These are phyloP conservation scores for Nephrotoma guestfalica DNA, from an alignment of 2,888 invertebrate species.

Conservation along the genomic window DNA sequence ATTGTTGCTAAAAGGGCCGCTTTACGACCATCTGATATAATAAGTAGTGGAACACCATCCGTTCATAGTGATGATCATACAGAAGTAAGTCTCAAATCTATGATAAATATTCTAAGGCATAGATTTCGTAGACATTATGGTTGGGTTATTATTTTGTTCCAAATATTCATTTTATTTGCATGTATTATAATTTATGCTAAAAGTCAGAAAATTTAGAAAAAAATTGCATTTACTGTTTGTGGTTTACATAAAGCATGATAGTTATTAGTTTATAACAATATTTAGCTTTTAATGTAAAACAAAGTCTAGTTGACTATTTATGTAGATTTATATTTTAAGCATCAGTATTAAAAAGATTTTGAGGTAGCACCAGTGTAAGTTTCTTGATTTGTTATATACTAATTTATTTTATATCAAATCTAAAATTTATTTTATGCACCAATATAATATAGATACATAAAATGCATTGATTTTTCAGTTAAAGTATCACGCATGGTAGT, in stretches of 20 bases:
- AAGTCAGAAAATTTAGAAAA: not conserved
- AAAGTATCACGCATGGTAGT: not conserved
- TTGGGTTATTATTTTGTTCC: constrained; percentile 9
- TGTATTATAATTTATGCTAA: constrained; percentile 11
- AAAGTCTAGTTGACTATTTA: not conserved
- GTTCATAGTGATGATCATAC: constrained; percentile 6
- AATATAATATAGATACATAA: not conserved
- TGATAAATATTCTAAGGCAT: not conserved
- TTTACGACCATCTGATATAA: constrained; percentile 20
- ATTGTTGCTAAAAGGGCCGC: constrained; percentile 53
- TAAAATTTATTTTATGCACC: not conserved
- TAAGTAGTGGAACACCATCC: constrained; percentile 10
- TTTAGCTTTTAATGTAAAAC: not conserved
- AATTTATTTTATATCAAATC: not conserved
- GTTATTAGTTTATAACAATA: not conserved
- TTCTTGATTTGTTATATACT: no score
- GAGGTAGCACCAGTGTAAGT: not conserved
- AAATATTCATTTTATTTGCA: constrained; percentile 12
- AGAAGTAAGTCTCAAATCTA: constrained; percentile 14
- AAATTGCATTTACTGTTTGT: not conserved
- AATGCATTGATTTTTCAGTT: not conserved
- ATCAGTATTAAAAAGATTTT: not conserved
- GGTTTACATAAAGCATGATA: not conserved
- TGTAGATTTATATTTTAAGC: not conserved
- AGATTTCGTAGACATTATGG: constrained; percentile 9